Base-by-base conservation (phyloP, 2,797 vertebrate species). In the Pseudopleuronectes americanus region DNA sequence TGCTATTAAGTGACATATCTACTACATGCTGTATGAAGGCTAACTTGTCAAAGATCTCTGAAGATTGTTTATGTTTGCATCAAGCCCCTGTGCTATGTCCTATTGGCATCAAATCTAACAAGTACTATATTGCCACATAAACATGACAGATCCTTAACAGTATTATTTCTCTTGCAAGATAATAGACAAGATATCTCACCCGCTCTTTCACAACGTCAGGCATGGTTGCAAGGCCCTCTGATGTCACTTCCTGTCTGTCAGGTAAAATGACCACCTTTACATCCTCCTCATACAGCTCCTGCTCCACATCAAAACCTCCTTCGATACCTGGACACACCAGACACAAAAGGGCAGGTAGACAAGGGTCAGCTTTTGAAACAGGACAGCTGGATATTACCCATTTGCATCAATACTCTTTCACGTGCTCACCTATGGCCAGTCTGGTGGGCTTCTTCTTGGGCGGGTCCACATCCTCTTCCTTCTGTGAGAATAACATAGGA, bases 391-490 rank as follows among this genome's bases (percentile, higher is more conserved):
- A 23, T 36, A 7, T 16, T 19, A 31, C 16, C 9, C 13, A 14
- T 64, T 28, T 59, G 5, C 55, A 6, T 36, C 3, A 26, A 53
- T 47, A 22, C 21, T n/a, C 6, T 17, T 6, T 48, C 23, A 19
- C 45, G 26, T 4, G 23, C 89, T 92, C 80, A 99, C 98, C 98
- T 71, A 99, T 99, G 36, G 98, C 98, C 87, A 99, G 62, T 49
- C 98, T 96, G 53, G 98, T 99, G 60, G 98, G 98, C 90, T 99
- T 99, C 94, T 99, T 99, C 84, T 98, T 96, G 0, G 98, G 98
- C 0, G 98, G 98, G 80, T 68, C 97, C 98, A 76, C 79, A 26
- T 99, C 97, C 70, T 98, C 97, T 87, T 98, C 96, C 81, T 96
- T 97, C 96, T 98, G 64, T 1, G 52, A 77, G n/a, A 70, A 88